These are phyloP conservation scores for Pseudorhombus dupliciocellatus DNA, from an alignment of 2,113 vertebrate genomes.

Conservation along the genomic window DNA sequence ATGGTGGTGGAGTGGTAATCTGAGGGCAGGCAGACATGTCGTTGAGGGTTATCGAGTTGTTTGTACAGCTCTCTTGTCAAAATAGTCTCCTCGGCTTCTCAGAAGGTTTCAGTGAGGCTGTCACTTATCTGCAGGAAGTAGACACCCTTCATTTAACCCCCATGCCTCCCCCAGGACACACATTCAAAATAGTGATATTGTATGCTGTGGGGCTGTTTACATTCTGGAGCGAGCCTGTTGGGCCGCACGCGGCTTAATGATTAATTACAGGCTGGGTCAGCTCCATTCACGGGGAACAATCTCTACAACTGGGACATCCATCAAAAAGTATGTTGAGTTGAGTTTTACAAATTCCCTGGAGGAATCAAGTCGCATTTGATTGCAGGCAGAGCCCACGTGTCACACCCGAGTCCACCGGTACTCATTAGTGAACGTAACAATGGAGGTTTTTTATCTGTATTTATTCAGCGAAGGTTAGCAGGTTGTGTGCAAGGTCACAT, in stretches of 20 bases:
- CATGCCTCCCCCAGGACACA: slow-evolving; percentile 20
- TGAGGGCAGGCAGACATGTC: slow-evolving; percentile 27
- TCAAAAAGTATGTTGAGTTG: too few relatives aligned
- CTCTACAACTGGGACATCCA: too few relatives aligned
- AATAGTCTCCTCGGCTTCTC: slow-evolving; percentile 48
- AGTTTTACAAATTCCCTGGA: background rate
- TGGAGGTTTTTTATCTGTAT: slow-evolving; percentile 50
- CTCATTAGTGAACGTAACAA: slow-evolving; percentile 17
- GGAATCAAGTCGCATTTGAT: background rate
- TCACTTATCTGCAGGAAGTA: slow-evolving; percentile 76
- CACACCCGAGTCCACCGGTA: background rate
- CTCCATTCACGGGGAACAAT: too few relatives aligned
- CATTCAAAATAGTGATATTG: slow-evolving; percentile 25
- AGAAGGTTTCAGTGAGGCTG: slow-evolving; percentile 21
- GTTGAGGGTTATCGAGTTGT: slow-evolving; percentile 36
- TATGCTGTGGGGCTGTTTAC: slow-evolving; percentile 34
- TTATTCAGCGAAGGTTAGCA: slow-evolving; percentile 54
- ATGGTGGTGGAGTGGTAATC: slow-evolving; percentile 7
- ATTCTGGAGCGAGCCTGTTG: slow-evolving; percentile 30
- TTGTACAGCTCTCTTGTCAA: slow-evolving; percentile 46
- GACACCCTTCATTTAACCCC: slow-evolving; percentile 60
- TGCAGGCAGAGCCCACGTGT: background rate
- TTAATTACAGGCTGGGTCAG: slow-evolving; percentile 23
- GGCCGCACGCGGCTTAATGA: slow-evolving; percentile 36
- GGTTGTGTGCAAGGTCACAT: slow-evolving; percentile 28